These are phyloP conservation scores for Spodoptera picta DNA, from an alignment of 2,888 invertebrate species.

Conservation along the genomic window DNA sequence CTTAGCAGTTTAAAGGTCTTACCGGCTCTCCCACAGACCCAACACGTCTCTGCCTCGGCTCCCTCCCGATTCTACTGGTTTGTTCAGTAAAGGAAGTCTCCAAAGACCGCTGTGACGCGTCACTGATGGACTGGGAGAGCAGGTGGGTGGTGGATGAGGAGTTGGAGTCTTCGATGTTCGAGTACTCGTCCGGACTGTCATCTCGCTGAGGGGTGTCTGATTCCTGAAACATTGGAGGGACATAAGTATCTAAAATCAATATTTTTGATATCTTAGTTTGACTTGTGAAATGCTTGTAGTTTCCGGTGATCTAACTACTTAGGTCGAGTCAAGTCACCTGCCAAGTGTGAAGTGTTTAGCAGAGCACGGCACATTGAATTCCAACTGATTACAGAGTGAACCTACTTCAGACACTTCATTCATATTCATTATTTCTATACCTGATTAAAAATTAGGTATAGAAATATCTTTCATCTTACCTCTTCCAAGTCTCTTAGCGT, in stretches of 20 bases:
- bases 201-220: slow-evolving; percentile 82
- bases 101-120: slow-evolving; percentile 73
- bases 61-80: slow-evolving; percentile 55
- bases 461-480: slow-evolving; percentile 58
- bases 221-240: slow-evolving; percentile 64
- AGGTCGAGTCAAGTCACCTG: too few relatives aligned
- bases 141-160: slow-evolving; percentile 83
- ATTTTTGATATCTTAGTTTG: too few relatives aligned
- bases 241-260: too few relatives aligned
- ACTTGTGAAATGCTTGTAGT: too few relatives aligned
- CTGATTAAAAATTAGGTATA: too few relatives aligned
- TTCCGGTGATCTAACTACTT: too few relatives aligned
- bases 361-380: too few relatives aligned
- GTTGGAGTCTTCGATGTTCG: slow-evolving; percentile 81
- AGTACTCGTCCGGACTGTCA: slow-evolving; percentile 81
- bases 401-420: too few relatives aligned
- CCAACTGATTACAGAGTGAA: too few relatives aligned
- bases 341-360: too few relatives aligned
- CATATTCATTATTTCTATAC: too few relatives aligned
- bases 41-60: slow-evolving; percentile 68
- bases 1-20: not conserved
- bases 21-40: slow-evolving; percentile 79
- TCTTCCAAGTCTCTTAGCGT: slow-evolving; percentile 84
- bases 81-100: slow-evolving; percentile 81
- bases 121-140: slow-evolving; percentile 78